A percentile compares a stretch with the other conserved stretches of the same genome.
Evolutionary conservation across 2,888 invertebrate genomes (phyloP).

Genomic region (Microctonus brassicae): DNA sequence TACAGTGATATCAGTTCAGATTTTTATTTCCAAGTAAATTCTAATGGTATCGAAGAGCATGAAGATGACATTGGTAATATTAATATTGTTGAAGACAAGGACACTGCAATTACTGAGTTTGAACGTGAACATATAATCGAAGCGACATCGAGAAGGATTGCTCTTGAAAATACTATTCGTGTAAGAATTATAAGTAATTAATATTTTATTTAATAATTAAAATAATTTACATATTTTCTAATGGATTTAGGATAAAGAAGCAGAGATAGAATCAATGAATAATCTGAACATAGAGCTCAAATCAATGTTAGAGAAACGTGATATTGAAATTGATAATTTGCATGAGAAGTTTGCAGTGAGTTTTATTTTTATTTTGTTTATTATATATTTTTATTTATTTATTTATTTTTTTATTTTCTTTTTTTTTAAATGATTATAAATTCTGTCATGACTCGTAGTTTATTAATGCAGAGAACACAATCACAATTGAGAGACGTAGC

Average conservation of each 20-base stretch:
- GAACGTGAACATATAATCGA: conserved; percentile 54
- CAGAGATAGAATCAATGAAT: conserved; percentile 54
- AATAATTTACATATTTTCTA: background rate
- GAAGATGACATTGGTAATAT: conserved; percentile 37
- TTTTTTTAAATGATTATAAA: background rate
- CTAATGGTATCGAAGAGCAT: conserved; percentile 34
- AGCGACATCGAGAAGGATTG: conserved; percentile 61
- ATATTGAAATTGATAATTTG: conserved; percentile 45
- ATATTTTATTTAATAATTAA: conserved; percentile 2
- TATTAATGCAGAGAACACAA: conserved; percentile 12
- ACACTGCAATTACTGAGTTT: conserved; percentile 37
- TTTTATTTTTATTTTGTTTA: too few relatives aligned
- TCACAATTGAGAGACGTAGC: conserved; percentile 8
- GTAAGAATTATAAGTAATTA: conserved; percentile 41
- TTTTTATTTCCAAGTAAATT: conserved; percentile 21
- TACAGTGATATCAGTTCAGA: background rate
- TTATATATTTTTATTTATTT: conserved; percentile 13
- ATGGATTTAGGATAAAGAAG: conserved; percentile 52
- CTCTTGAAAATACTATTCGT: conserved; percentile 54
- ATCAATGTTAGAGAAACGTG: conserved; percentile 44
- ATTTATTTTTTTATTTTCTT: background rate
- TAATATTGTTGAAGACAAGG: conserved; percentile 34
- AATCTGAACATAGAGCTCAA: conserved; percentile 51
- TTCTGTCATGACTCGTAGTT: background rate
- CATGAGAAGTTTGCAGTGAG: conserved; percentile 44